Evolutionary conservation across 2,113 vertebrate genomes (phyloP), one percentile per base, ranked within the genome.

Genomic region (Asarcornis scutulata): DNA sequence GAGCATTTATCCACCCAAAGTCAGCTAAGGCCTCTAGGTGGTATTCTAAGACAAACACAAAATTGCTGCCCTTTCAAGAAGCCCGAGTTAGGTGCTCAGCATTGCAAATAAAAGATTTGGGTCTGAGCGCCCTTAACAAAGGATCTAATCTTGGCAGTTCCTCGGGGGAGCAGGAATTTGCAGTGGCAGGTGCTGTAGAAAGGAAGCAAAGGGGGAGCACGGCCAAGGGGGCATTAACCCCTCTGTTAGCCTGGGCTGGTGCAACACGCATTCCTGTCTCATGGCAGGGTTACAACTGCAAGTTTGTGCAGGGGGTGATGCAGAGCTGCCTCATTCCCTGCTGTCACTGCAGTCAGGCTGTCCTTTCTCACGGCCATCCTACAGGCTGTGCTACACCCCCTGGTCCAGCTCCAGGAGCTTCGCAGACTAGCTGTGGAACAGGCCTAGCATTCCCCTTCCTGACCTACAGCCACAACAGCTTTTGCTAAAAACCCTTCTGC

Each of bases 41-140:
- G 69, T 97, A 77, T 88, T 92, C 1, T 38, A 80, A 89, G 62
- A 88, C 84, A 94, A 97, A 95, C 63, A 53, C 81, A 55, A 92
- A 95, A 83, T 53, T 85, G 31, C 27, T 11, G 2, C 50, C 36
- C 62, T 73, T 92, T 77, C 53, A 79, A 83, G 86, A 48, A 31
- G 26, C 26, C 29, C 17, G 58, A 92, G 66, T 84, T 87, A 83
- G 76, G 76, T 16, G 1, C 46, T 74, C 12, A 59, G 7, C 46
- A 77, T 86, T 52, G 68, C 42, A 89, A 78, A 80, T 72, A 55
- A 95, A 63, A 89, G 6, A 34, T 63, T 86, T 71, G 36, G 38
- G n/a, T 68, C 60, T 7, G 25, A 86, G 27, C 16, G 15, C 50
- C 40, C 63, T 69, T 52, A 91, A 90, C 88, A 95, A 96, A 93